Evolutionary conservation across 1,140 invertebrate genomes (phyloP), one percentile per base, ranked within the genome.

Genomic region (Zaprionus gabonicus): DNA sequence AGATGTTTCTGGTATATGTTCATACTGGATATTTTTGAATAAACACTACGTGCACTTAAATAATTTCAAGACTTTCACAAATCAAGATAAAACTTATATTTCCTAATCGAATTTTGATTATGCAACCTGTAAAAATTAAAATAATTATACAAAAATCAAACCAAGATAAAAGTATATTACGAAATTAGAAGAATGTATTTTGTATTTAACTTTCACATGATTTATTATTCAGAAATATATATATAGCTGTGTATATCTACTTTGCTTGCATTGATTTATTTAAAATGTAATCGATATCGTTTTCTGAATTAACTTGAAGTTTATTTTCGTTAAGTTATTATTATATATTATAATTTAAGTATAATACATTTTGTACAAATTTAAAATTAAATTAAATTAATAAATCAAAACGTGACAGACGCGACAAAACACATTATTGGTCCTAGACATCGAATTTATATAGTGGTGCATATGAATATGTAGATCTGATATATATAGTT

Each of bases 351-450:
- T 82, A 90, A 90, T 90, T 90, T 90, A 90, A 85, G 79, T 90
- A 90, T 90, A 90, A 90, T 90, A 90, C 85, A 90, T 90, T 88
- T 90, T 90, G 85, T 90, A 90, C 85, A 90, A 72, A 82, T 73
- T 88, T 90, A 85, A 90, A 84, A 90, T 90, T 85, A 88, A 83
- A 62, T 67, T 87, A 88, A 90, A 82, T 80, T 78, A 78, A 80
- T 71, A 68, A 86, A 38, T 72, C 78, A 80, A 76, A 68, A 71
- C 10, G 38, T 66, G 55, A 71, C 41, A 64, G 69, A 72, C 65
- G 71, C 65, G 71, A 80, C 63, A 66, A 60, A 78, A 78, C 46
- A 79, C 53, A 87, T 77, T 67, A 87, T 80, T 67, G 71, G 69
- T 65, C 76, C 69, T 86, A 79, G 72, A 80, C 72, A 76, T 83